Conservation (phyloP, 2,113 vertebrate genomes). For the Miniopterus natalensis region DNA sequence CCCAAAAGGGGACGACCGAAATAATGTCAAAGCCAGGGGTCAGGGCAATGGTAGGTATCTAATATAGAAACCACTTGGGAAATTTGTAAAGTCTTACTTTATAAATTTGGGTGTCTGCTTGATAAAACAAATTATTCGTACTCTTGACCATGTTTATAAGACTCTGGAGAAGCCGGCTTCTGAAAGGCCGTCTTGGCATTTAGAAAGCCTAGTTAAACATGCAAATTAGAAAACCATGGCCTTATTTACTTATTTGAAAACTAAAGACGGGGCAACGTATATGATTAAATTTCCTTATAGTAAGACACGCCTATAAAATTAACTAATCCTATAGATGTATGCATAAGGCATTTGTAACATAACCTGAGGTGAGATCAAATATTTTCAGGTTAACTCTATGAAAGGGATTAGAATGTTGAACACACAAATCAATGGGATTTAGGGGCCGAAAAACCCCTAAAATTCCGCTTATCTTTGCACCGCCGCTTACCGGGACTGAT, state of each 20-base stretch:
- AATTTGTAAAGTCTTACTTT: background rate
- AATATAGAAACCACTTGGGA: rapidly evolving
- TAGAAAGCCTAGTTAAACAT: background rate
- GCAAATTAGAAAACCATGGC: background rate
- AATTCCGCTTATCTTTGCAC: background rate
- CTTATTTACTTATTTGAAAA: background rate
- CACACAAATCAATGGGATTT: background rate
- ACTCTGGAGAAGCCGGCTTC: background rate
- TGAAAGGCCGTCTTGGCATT: background rate
- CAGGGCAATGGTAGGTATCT: rapidly evolving
- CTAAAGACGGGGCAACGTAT: background rate
- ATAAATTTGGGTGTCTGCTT: background rate
- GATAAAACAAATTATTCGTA: background rate
- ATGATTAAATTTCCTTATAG: background rate
- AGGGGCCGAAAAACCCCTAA: background rate
- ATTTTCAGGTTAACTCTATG: background rate
- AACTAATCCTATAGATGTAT: background rate
- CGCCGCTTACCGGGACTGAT: background rate
- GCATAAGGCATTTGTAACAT: background rate
- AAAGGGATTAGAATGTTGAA: background rate
- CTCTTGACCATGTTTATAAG: background rate
- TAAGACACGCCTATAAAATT: background rate
- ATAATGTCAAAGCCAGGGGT: rapidly evolving
- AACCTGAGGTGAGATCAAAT: background rate
- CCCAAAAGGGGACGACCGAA: rapidly evolving